Evolutionary conservation across 1,140 invertebrate species (phyloP).

Genomic region (Zaprionus davidi): DNA sequence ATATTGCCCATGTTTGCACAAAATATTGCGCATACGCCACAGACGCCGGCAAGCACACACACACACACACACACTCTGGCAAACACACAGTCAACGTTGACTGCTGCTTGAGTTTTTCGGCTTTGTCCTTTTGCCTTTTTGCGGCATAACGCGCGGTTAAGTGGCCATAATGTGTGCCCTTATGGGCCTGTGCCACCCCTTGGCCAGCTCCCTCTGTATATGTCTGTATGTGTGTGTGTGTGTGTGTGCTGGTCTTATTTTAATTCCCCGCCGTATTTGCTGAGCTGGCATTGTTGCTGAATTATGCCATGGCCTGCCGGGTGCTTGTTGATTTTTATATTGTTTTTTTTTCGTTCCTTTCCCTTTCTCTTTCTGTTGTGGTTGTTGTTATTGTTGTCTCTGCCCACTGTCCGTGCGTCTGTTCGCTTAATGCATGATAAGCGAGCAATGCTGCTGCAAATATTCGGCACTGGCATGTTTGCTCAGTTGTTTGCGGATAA

Average conservation of each 20-base stretch:
- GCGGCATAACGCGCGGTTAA: constrained; percentile 81
- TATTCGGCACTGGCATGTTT: constrained; percentile 73
- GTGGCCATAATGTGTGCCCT: constrained; percentile 81
- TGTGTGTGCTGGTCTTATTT: constrained; percentile 60
- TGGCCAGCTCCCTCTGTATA: not conserved
- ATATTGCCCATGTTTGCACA: constrained; percentile 74
- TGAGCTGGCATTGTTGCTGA: constrained; percentile 79
- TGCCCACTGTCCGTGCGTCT: constrained; percentile 16
- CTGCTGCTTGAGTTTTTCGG: constrained; percentile 57
- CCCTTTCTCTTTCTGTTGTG: not conserved
- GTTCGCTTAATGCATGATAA: constrained; percentile 50
- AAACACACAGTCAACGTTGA: constrained; percentile 1
- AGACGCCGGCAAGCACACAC: constrained; percentile 16
- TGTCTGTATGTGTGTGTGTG: constrained; percentile 1
- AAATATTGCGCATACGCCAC: constrained; percentile 81
- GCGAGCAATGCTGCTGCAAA: constrained; percentile 55
- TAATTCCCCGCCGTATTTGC: constrained; percentile 78
- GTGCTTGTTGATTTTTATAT: constrained; percentile 79
- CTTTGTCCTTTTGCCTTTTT: constrained; percentile 78
- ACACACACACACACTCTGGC: not conserved
- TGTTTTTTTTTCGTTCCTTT: constrained; percentile 52
- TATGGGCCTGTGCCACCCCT: constrained; percentile 56
- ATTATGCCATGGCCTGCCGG: constrained; percentile 73
- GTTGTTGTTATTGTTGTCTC: constrained; percentile 29
- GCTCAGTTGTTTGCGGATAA: constrained; percentile 81